Evolutionary conservation across 2,113 vertebrate species (phyloP), one percentile per base, ranked within the genome.

Genomic region (Haemorhous mexicanus): DNA sequence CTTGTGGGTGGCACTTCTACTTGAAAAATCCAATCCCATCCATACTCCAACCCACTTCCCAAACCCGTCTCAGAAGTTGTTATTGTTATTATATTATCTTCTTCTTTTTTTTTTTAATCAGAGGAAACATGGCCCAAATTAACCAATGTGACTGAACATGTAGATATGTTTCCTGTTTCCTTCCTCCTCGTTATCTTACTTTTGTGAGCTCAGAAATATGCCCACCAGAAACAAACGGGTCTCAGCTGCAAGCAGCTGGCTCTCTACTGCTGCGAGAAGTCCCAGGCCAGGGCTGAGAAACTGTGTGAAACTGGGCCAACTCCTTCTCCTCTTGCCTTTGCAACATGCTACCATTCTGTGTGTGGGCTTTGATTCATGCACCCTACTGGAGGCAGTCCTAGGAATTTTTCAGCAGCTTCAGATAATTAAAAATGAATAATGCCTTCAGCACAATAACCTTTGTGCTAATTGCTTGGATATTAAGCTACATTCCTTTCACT

Each of bases 361-460:
- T 87, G 93, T 96, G 95, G 95, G 73, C 90, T 93, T 94, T 67
- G 56, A 92, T 91, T 94, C 61, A 39, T 47, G 61, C 14, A 61
- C 69, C 83, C 68, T 7, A 86, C 70, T 96, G 93, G 92, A 97
- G 92, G 86, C 90, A 84, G 41, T 72, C 95, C 83, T 89, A 92
- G 92, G 92, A 93, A 97, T 94, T 94, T 84, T 94, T 94, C 52
- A 87, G 83, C 92, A 94, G 92, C 90, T 89, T 92, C 92, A 91
- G 93, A 80, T 95, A 95, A 97, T 96, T 92, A 93, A 80, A 82
- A 87, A 84, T 95, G 83, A 94, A 92, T 86, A 91, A 91, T 44
- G 95, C 95, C 93, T 84, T 94, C 94, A 96, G 93, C 90, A 90
- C 86, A 93, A 82, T 95, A 94, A 94, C 93, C 92, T 89, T 93